Evolutionary conservation across 2,797 vertebrate genomes (phyloP), one percentile per base, ranked within the genome.

Genomic region (Xenopus petersii): DNA sequence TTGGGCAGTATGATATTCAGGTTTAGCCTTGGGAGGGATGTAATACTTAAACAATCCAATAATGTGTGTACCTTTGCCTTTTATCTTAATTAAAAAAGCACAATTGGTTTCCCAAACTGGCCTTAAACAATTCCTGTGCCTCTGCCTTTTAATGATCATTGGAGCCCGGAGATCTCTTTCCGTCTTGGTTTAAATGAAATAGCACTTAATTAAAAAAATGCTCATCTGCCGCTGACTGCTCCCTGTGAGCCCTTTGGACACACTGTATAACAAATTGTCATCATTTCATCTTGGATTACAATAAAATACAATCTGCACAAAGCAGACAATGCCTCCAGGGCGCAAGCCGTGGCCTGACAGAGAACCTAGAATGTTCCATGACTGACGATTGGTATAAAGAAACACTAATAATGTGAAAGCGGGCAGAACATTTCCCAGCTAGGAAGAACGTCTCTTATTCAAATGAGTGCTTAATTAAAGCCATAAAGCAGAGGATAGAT

Each of bases 401-500:
- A 6, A 42, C 5, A 64, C 13, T 63, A 15, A 24, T 71, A 51
- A 71, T 26, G 58, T 2, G 36, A 51, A 56, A 60, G 49, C 68
- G 55, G 51, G 56, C 42, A 5, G 62, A 21, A 24, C 42, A 70
- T 64, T 64, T 70, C 17, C 51, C 49, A 36, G 68, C 67, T 55
- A 47, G 58, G 62, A 26, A 21, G 54, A n/a, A 49, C 36, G 62
- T 64, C n/a, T 13, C 26, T 63, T 68, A 78, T 78, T 67, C 65
- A 69, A 51, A 73, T 56, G 2, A 64, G 65, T 24, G 15, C 9
- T 49, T 73, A 69, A 73, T 78, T 78, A 68, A 77, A 30, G 49
- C 63, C 49, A 67, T 77, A 77, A 73, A 77, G 70, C 74, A 73
- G 55, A 30, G 16, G 64, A 63, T 48, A 30, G 64, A 72, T 62